Conservation (phyloP, 2,113 vertebrate genomes). For the Brachionichthys hirsutus region DNA sequence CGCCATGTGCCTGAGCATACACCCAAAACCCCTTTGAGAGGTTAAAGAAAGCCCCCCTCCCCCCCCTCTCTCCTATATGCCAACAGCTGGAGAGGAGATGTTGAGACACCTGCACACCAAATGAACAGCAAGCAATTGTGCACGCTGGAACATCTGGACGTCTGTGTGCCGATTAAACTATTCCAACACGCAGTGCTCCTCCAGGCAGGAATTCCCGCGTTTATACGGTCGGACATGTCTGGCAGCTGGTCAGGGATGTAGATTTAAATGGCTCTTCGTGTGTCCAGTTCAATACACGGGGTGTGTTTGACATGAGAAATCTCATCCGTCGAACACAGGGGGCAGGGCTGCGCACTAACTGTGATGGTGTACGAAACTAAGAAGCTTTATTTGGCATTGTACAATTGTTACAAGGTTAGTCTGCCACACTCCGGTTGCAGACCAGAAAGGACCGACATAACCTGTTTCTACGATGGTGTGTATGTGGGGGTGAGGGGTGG, state of each 20-base stretch:
- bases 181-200: conserved; percentile 52
- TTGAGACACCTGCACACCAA: conserved; percentile 78
- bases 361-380: too few species aligned
- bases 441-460: too few species aligned
- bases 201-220: conserved; percentile 62
- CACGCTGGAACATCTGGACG: conserved; percentile 75
- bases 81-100: conserved; percentile 75
- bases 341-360: too few species aligned
- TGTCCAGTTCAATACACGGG: conserved; percentile 27
- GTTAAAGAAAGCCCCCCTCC: conserved; percentile 44
- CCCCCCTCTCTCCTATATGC: too few species aligned
- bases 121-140: conserved; percentile 65
- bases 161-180: conserved; percentile 50
- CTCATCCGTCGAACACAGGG: conserved; percentile 43
- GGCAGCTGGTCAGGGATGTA: conserved; percentile 61
- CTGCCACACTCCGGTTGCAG: too few species aligned
- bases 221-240: conserved; percentile 68
- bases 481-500: too few species aligned
- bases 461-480: too few species aligned
- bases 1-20: conserved; percentile 73
- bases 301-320: conserved; percentile 61
- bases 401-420: too few species aligned
- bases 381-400: too few species aligned
- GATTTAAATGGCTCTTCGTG: conserved; percentile 54
- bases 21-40: conserved; percentile 72